Evolutionary conservation across 2,113 vertebrate genomes (phyloP), one percentile per base, ranked within the genome.

Genomic region (Piaya cayana): DNA sequence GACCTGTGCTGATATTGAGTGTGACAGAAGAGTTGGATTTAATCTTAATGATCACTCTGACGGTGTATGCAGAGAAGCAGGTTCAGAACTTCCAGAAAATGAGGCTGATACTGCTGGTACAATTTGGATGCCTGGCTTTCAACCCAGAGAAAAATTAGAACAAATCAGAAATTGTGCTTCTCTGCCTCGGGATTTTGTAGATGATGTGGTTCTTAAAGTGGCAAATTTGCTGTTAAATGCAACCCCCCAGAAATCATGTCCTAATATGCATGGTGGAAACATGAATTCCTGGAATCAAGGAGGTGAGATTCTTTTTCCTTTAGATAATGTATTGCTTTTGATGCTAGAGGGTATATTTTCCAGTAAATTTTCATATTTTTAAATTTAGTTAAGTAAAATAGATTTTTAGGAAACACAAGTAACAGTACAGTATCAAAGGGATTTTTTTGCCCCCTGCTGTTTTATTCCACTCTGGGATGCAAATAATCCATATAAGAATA

Each of bases 161-260:
- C 80, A 49, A 16, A 94, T 98, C 29, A 96, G 98, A 70, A 99
- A 99, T 64, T 99, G 99, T 43, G 98, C 98, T 7, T 15, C 97
- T 13, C 98, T 99, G 32, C 99, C 99, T 5, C 97, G 97, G 23
- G 98, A 98, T 67, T 98, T 99, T 43, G 94, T 99, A 1, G 98
- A 99, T 71, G 83, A 68, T 2, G 98, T 99, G 11, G 99, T 99
- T 67, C 92, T 99, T 82, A 98, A n/a, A 19, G 99, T 99, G 30
- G 99, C 98, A 0, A 92, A 88, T 2, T 88, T 98, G 72, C 90
- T 99, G 32, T 95, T 99, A 92, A 97, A 84, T 39, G 62, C 97
- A 88, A 50, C 89, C 25, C 87, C 72, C 6, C 26, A 22, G 3
- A 52, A 64, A 32, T 19, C 63, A 6, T 49, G 13, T 32, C 37